A percentile compares a stretch with the other conserved stretches of the same genome.
phyloP scores from a whole-genome alignment of 37 sponge, comb jelly and placozoan species.

The Ephydatia muelleri region DNA sequence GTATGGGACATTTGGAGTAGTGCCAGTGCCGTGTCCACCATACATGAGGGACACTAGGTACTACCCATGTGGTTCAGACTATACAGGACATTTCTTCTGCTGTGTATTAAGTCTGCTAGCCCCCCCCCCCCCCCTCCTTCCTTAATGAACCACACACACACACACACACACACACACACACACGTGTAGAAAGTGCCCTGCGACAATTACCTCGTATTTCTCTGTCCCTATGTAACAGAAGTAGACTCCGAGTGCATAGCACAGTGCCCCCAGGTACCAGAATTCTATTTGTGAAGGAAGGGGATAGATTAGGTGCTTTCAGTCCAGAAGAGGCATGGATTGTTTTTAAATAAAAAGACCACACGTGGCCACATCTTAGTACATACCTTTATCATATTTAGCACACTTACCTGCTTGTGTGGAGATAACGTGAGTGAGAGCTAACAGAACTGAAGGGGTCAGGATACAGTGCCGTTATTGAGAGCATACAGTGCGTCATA shows the following conservation, averaged over 20 bases:
- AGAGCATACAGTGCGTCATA: not conserved
- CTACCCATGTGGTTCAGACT: too few species aligned
- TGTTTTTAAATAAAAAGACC: not conserved
- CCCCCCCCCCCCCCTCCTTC: too few species aligned
- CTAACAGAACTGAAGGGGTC: conserved; percentile 23
- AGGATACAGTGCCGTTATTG: not conserved
- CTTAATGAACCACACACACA: not conserved
- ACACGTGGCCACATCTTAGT: not conserved
- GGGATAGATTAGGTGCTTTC: not conserved
- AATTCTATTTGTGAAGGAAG: conserved; percentile 18
- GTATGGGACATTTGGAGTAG: too few species aligned
- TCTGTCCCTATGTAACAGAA: conserved; percentile 66
- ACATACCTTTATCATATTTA: not conserved
- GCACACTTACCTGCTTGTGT: conserved; percentile 28
- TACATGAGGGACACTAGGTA: too few species aligned
- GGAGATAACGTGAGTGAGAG: conserved; percentile 29
- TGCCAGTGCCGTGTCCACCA: too few species aligned
- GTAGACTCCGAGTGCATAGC: conserved; percentile 50
- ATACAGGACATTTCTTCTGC: too few species aligned
- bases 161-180: not conserved
- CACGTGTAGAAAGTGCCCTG: not conserved
- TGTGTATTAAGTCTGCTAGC: too few species aligned
- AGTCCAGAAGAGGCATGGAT: not conserved
- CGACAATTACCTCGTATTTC: conserved; percentile 60
- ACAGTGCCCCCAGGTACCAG: conserved; percentile 20